These are phyloP conservation scores for Catalaphyllia jardinei DNA, from an alignment of 64 coral and sea anemone genomes.

Conservation along the genomic window DNA sequence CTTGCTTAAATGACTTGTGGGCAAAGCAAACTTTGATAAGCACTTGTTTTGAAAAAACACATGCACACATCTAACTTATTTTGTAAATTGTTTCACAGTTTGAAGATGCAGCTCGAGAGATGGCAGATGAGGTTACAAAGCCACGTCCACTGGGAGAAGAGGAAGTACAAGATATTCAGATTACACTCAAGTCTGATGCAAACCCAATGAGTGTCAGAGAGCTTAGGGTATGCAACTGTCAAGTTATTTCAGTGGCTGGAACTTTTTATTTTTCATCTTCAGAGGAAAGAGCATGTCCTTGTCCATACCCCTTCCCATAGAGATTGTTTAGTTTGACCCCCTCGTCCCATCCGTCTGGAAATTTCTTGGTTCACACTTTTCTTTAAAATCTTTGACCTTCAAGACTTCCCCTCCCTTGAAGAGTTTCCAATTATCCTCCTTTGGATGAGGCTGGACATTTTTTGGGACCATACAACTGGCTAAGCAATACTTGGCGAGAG, in stretches of 20 bases:
- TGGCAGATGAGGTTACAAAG: conserved; percentile 91
- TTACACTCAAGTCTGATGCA: conserved; percentile 82
- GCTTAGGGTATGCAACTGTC: conserved; percentile 51
- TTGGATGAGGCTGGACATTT: too few relatives aligned
- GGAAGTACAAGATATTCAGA: conserved; percentile 95
- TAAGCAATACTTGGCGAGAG: too few relatives aligned
- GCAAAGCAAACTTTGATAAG: too few relatives aligned
- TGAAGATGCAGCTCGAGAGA: conserved; percentile 93
- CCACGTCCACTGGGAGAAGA: conserved; percentile 94
- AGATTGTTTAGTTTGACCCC: too few relatives aligned
- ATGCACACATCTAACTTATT: background rate
- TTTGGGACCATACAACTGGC: too few relatives aligned
- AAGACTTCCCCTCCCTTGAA: too few relatives aligned
- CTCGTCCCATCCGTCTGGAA: too few relatives aligned
- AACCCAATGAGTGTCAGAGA: conserved; percentile 89
- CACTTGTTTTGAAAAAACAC: background rate
- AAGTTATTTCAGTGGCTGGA: background rate
- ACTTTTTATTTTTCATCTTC: background rate
- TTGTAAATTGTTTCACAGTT: conserved; percentile 43
- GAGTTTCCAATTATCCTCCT: too few relatives aligned
- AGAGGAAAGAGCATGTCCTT: background rate
- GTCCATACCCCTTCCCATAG: too few relatives aligned
- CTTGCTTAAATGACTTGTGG: too few relatives aligned
- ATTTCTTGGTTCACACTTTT: too few relatives aligned
- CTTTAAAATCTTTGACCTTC: too few relatives aligned